Evolutionary conservation across 2,888 invertebrate genomes (phyloP).

Genomic region (Adelphocoris suturalis): DNA sequence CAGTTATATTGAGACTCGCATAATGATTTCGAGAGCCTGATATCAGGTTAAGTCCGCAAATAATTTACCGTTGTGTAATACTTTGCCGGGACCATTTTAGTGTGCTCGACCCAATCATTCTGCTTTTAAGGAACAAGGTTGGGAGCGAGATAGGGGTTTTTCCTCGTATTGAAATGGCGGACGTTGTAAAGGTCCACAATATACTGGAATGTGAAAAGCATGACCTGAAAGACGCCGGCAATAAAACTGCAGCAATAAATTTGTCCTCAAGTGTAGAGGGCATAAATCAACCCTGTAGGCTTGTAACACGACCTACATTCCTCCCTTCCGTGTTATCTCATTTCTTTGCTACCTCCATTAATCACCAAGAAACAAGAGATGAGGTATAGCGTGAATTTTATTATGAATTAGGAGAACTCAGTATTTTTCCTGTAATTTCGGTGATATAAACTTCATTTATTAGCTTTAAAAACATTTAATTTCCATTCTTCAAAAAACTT

Average conservation of each 20-base stretch:
- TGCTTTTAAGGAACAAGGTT: not conserved
- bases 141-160: not conserved
- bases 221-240: conserved; percentile 5
- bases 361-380: not conserved
- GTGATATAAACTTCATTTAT: no score
- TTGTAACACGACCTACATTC: conserved; percentile 45
- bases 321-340: conserved; percentile 10
- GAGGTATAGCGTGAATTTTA: not conserved
- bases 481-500: no score
- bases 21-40: no score
- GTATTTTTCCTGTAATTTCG: no score
- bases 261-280: conserved; percentile 26
- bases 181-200: conserved; percentile 11
- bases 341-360: not conserved
- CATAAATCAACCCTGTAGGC: conserved; percentile 40
- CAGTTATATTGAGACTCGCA: no score
- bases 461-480: no score
- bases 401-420: not conserved
- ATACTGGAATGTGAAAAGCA: conserved; percentile 38
- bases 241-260: conserved; percentile 49
- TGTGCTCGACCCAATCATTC: not conserved
- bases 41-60: no score
- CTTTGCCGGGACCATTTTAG: not conserved
- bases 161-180: not conserved
- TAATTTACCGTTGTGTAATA: not conserved